These are phyloP conservation scores for Drosophila equinoxialis DNA, from an alignment of 1,140 invertebrate species.

Conservation along the genomic window DNA sequence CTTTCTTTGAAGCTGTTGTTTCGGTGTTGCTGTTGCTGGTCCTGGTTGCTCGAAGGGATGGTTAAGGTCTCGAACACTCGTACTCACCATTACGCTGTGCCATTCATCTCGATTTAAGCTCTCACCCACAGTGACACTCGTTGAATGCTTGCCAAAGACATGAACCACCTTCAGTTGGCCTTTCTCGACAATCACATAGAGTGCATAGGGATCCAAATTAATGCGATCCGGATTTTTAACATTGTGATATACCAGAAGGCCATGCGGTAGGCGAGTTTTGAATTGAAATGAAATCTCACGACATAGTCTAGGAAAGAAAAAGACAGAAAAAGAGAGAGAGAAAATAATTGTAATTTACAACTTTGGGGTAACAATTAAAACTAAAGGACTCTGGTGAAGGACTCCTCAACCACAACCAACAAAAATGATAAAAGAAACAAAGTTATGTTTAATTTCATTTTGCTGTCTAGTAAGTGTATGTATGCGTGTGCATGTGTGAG, in stretches of 20 bases:
- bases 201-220: conserved; percentile 90
- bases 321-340: background rate
- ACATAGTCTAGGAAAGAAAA: conserved; percentile 86
- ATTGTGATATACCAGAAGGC: conserved; percentile 93
- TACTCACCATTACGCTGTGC: conserved; percentile 90
- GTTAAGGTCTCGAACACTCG: background rate
- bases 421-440: conserved; percentile 31
- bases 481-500: conserved; percentile 24
- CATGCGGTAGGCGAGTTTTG: conserved; percentile 92
- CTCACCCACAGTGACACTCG: conserved; percentile 93
- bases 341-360: conserved; percentile 1
- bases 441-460: conserved; percentile 71
- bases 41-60: background rate
- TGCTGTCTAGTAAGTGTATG: conserved; percentile 35
- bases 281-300: conserved; percentile 94
- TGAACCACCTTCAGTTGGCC: conserved; percentile 95
- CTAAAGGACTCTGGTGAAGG: conserved; percentile 59
- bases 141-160: conserved; percentile 93
- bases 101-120: conserved; percentile 94
- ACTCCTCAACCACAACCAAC: conserved; percentile 23
- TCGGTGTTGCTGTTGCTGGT: background rate
- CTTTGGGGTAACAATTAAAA: conserved; percentile 69
- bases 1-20: background rate
- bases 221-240: conserved; percentile 91
- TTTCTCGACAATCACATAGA: conserved; percentile 95